A percentile compares a stretch with the other conserved stretches of the same genome.
Conservation (phyloP, 1,140 invertebrate species). For the Anastrepha ludens region DNA sequence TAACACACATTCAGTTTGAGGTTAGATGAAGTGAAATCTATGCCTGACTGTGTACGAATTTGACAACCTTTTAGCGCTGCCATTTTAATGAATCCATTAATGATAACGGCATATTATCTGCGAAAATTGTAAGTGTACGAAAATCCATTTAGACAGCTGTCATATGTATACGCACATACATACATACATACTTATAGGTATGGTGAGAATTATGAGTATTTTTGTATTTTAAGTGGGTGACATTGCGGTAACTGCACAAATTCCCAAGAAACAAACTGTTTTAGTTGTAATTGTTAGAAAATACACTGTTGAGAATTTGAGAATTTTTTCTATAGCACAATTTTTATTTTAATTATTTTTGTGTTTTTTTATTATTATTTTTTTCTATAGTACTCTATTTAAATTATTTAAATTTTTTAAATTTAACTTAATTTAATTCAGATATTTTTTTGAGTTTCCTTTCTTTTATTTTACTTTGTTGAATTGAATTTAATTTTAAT, state of each 20-base stretch:
- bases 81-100: constrained; percentile 8
- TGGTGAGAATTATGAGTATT: background rate
- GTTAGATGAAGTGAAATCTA: constrained; percentile 8
- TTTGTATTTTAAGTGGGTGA: background rate
- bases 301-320: background rate
- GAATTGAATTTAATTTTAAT: too few species aligned
- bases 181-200: too few species aligned
- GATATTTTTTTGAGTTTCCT: too few species aligned
- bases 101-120: constrained; percentile 32
- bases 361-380: too few species aligned
- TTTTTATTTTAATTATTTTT: too few species aligned
- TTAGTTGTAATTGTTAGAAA: too few species aligned
- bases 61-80: background rate
- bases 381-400: too few species aligned
- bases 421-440: too few species aligned
- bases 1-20: background rate
- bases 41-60: background rate
- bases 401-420: too few species aligned
- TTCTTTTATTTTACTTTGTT: too few species aligned
- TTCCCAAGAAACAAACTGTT: too few species aligned
- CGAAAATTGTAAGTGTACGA: background rate
- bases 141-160: background rate
- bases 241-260: background rate
- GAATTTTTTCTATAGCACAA: too few species aligned
- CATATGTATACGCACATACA: background rate